Evolutionary conservation across 2,113 vertebrate genomes (phyloP), one percentile per base, ranked within the genome.

Genomic region (Oplegnathus fasciatus): DNA sequence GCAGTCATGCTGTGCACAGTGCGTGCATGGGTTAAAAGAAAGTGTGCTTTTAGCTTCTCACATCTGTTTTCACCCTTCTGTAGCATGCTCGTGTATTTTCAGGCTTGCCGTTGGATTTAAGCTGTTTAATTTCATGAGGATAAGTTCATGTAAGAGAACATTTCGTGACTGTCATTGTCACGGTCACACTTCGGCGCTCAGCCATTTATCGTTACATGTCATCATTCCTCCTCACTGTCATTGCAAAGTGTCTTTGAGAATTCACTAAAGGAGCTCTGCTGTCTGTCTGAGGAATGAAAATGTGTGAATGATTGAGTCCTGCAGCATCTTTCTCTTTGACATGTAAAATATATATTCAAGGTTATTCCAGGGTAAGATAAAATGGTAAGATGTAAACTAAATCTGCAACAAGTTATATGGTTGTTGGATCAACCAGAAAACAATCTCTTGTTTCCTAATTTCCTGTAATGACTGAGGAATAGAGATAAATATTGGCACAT

Each of bases 321-420:
- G 58, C 58, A 65, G 80, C 17, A 2, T 15, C 9, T 26, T 37
- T 61, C 48, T 30, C 50, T 58, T 37, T 75, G 73, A 75, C n/a
- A 54, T 46, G 28, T 28, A 69, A 80, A 73, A n/a, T 30, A 77
- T 30, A 14, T 54, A 65, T 60, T 9, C 52, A 76, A 80, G 86
- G 61, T 88, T 46, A 67, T 70, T 34, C 6, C 44, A 57, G 32
- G 34, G n/a, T n/a, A 17, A 79, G 17, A 67, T 6, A 17, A 50
- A 62, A 58, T 1, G 7, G 4, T n/a, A n/a, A 54, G 37, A 77
- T 44, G 24, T 26, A 42, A 75, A 58, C 1, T 60, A 52, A 32
- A 44, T 67, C 1, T 28, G 7, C 17, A 46, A 54, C 13, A 24
- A 24, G 1, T 48, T 15, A 24, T 17, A n/a, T 44, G 15, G 15